Conservation (phyloP, 2,888 invertebrate species). For the Metacarcinus magister region DNA sequence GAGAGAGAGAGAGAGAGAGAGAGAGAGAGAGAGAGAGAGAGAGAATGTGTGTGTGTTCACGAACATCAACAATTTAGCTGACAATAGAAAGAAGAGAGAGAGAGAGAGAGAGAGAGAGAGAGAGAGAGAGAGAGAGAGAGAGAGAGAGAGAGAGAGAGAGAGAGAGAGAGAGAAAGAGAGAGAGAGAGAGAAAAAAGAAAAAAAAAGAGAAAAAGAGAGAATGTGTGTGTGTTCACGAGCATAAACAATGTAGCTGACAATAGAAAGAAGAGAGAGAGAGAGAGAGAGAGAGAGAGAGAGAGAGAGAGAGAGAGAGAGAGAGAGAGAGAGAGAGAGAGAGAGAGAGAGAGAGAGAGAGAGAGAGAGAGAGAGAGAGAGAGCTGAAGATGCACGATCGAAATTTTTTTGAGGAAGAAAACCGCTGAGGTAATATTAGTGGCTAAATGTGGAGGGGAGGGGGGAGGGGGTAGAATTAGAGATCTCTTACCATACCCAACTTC, state of each 20-base stretch:
- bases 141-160: too few species aligned
- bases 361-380: background rate
- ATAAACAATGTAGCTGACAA: background rate
- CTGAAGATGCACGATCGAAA: background rate
- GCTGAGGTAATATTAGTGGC: background rate
- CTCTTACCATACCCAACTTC: background rate
- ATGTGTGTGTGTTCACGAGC: background rate
- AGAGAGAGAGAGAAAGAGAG: too few species aligned
- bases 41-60: too few species aligned
- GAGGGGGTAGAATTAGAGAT: background rate
- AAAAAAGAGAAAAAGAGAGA: too few species aligned
- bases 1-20: background rate
- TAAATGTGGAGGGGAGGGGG: background rate
- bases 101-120: constrained; percentile 45
- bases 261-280: background rate
- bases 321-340: constrained; percentile 64
- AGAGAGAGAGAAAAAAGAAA: too few species aligned
- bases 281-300: constrained; percentile 54
- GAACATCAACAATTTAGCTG: background rate
- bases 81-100: background rate
- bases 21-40: background rate
- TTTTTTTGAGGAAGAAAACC: background rate
- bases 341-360: constrained; percentile 41
- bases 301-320: constrained; percentile 57
- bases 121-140: background rate